Conservation (phyloP, 2,113 vertebrate species). For the Cnemophilus loriae region DNA sequence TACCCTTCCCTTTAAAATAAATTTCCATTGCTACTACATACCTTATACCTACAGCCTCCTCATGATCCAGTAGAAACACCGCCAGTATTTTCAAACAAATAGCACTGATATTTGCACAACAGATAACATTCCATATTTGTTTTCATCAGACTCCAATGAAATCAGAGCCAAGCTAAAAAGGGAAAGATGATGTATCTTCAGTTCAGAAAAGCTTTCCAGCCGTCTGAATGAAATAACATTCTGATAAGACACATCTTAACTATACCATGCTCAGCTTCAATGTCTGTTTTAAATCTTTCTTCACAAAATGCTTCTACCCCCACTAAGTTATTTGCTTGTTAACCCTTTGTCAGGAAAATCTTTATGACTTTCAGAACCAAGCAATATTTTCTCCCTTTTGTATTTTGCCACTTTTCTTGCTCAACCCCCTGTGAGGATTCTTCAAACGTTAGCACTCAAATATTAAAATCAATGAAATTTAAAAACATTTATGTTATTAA, state of each 20-base stretch:
- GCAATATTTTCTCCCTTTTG: not conserved
- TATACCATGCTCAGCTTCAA: not conserved
- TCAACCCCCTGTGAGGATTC: not conserved
- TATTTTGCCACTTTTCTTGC: not conserved
- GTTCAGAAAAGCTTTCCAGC: not conserved
- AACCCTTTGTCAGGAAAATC: not conserved
- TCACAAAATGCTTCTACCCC: not conserved
- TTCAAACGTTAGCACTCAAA: not conserved
- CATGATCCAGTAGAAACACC: not conserved
- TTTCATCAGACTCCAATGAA: not conserved
- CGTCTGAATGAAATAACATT: not conserved
- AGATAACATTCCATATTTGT: not conserved
- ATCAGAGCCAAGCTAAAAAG: not conserved
- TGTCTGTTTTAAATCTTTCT: not conserved
- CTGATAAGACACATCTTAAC: not conserved
- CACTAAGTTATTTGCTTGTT: not conserved
- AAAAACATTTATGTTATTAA: not conserved
- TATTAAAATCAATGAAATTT: not conserved
- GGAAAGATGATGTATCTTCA: not conserved
- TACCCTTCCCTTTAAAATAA: not conserved
- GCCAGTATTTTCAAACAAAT: not conserved
- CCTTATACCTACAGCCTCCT: not conserved
- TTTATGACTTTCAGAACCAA: not conserved
- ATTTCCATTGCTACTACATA: not conserved
- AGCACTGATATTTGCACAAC: not conserved